Base-by-base conservation (phyloP, 2,113 vertebrate genomes). In the Neogale vison region DNA sequence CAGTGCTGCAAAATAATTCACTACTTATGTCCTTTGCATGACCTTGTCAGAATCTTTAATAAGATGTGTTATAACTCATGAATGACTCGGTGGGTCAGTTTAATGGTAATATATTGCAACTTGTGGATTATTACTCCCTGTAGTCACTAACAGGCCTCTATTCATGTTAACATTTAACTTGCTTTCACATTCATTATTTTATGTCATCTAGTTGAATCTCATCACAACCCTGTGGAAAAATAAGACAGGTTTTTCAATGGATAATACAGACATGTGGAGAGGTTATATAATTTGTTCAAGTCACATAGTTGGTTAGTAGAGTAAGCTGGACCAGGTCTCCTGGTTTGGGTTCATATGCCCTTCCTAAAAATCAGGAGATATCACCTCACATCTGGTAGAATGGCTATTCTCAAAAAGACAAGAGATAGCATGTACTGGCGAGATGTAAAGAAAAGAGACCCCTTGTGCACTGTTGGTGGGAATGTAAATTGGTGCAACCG, bases 101-200 rank as follows among this genome's bases (percentile, higher is more conserved):
- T 55, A 81, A 84, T 71, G 21, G 31, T 57, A 26, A 93, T 84
- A 91, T 80, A 93, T 52, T 95, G 93, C 82, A 65, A 72, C 88
- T 93, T 96, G 23, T 82, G n/a, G 21, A 55, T 67, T 91, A 59
- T 65, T 69, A 55, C 17, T 90, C 4, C 21, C 31, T 79, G 89
- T 79, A 26, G 23, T 96, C 39, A 95, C 69, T 76, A 87, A 67
- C 14, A 55, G 84, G 61, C 7, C 11, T 76, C 47, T 63, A 85
- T 93, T 92, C 76, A 88, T 79, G 47, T 72, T 93, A 88, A 88
- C 24, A 88, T 90, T 83, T 61, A 94, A 81, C 45, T 80, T 92
- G 36, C 61, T 94, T 93, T 90, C 50, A 96, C 39, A 90, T 55
- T 61, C 9, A 76, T 76, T 72, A 90, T 92, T 90, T 97, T 67